phyloP scores from a whole-genome alignment of 1,140 invertebrate genomes.

The Leptonema lineaticorne region DNA sequence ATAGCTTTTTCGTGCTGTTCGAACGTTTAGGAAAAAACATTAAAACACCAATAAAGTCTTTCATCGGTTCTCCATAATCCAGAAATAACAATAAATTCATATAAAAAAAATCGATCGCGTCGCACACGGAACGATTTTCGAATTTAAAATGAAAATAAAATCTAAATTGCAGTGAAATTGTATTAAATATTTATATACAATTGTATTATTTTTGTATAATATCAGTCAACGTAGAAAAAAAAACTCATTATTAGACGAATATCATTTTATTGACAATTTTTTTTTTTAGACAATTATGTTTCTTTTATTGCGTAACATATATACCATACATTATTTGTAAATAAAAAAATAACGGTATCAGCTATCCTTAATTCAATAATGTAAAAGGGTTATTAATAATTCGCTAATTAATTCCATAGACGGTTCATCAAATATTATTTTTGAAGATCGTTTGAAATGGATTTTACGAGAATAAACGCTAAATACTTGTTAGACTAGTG shows the following conservation, averaged over 20 bases:
- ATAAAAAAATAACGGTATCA: too few species aligned
- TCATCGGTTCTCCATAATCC: neutral
- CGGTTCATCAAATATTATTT: too few species aligned
- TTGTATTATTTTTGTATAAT: neutral
- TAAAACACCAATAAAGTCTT: conserved; percentile 17
- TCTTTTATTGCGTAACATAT: too few species aligned
- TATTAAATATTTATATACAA: neutral
- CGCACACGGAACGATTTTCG: neutral
- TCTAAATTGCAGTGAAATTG: neutral
- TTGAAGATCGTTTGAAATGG: too few species aligned
- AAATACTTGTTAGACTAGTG: too few species aligned
- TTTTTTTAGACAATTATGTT: neutral
- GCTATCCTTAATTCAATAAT: too few species aligned
- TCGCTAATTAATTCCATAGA: too few species aligned
- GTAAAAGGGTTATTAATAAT: too few species aligned
- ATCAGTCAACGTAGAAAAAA: neutral
- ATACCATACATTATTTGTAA: too few species aligned
- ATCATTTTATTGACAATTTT: neutral
- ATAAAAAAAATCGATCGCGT: neutral
- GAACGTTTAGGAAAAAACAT: conserved; percentile 2
- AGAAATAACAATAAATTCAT: neutral
- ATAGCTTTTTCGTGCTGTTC: conserved; percentile 2
- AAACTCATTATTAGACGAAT: neutral
- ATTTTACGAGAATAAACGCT: too few species aligned
- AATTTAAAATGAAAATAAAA: neutral